phyloP scores from a whole-genome alignment of 2,113 vertebrate genomes.

The Hippocampus guttulatus region DNA sequence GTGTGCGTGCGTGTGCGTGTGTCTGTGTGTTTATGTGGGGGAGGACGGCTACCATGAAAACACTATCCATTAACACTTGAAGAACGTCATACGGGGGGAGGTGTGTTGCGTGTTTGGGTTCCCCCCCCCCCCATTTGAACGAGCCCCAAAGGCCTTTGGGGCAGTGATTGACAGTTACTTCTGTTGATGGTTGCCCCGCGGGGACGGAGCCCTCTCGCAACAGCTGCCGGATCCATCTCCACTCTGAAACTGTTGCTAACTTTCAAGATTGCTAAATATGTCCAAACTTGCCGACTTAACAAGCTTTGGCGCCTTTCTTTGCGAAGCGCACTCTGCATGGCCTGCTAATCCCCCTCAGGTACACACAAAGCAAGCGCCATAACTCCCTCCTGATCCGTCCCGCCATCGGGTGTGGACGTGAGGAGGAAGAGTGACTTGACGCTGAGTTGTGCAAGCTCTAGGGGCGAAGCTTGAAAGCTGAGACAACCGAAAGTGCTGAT shows the following conservation, averaged over 20 bases:
- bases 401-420: conserved; percentile 52
- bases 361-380: conserved; percentile 31
- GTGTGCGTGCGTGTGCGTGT: conserved; percentile 12
- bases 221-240: conserved; percentile 60
- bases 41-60: conserved; percentile 64
- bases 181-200: conserved; percentile 56
- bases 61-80: conserved; percentile 62
- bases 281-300: conserved; percentile 37
- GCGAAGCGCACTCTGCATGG: not conserved
- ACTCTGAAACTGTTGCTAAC: conserved; percentile 41
- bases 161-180: conserved; percentile 64
- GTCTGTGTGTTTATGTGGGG: conserved; percentile 32
- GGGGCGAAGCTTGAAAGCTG: conserved; percentile 51
- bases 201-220: conserved; percentile 37
- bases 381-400: conserved; percentile 19
- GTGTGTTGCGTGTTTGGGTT: conserved; percentile 25
- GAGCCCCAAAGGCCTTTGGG: conserved; percentile 48
- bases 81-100: conserved; percentile 59
- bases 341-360: conserved; percentile 22
- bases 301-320: conserved; percentile 27
- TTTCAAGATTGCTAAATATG: conserved; percentile 41
- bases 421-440: conserved; percentile 53
- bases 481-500: conserved; percentile 65
- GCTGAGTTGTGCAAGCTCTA: conserved; percentile 55
- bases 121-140: conserved; percentile 49